Evolutionary conservation across 2,888 invertebrate species (phyloP).

Genomic region (Nephrocerus scutellatus): DNA sequence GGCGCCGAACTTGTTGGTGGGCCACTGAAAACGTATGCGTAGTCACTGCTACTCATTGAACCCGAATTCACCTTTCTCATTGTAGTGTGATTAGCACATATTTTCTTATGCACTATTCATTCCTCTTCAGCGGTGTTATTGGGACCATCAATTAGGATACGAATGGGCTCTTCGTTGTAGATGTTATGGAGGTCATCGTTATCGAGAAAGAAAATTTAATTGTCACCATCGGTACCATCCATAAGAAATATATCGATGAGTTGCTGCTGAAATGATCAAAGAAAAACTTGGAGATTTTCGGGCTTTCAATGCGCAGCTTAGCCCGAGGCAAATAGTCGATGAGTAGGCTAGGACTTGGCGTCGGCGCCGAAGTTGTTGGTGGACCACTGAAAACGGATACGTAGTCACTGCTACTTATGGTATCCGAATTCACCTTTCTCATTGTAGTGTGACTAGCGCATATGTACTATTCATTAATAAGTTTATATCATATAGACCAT

Average conservation of each 20-base stretch:
- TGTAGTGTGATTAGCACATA: too few species aligned
- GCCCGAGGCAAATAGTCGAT: too few species aligned
- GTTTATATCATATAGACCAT: too few species aligned
- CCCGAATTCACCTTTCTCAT: conserved; percentile 33
- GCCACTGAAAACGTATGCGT: conserved; percentile 47
- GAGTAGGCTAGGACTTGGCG: too few species aligned
- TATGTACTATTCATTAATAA: too few species aligned
- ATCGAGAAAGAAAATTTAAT: conserved; percentile 21
- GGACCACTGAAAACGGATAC: conserved; percentile 47
- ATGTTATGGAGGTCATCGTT: conserved; percentile 20
- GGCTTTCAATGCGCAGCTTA: conserved; percentile 39
- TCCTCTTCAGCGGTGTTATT: conserved; percentile 29
- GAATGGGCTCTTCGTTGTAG: conserved; percentile 24
- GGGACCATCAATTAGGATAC: conserved; percentile 30
- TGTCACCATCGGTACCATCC: conserved; percentile 29
- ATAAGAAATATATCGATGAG: conserved; percentile 27
- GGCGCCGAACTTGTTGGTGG: conserved; percentile 20
- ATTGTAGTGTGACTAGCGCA: too few species aligned
- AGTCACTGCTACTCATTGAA: conserved; percentile 46
- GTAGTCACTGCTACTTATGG: conserved; percentile 46
- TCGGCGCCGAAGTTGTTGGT: conserved; percentile 6
- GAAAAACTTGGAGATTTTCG: conserved; percentile 40
- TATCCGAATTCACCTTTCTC: conserved; percentile 35
- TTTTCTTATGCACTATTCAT: too few species aligned
- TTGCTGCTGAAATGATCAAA: conserved; percentile 32